Evolutionary conservation across 2,113 vertebrate genomes (phyloP).

Genomic region (Mastomys coucha): DNA sequence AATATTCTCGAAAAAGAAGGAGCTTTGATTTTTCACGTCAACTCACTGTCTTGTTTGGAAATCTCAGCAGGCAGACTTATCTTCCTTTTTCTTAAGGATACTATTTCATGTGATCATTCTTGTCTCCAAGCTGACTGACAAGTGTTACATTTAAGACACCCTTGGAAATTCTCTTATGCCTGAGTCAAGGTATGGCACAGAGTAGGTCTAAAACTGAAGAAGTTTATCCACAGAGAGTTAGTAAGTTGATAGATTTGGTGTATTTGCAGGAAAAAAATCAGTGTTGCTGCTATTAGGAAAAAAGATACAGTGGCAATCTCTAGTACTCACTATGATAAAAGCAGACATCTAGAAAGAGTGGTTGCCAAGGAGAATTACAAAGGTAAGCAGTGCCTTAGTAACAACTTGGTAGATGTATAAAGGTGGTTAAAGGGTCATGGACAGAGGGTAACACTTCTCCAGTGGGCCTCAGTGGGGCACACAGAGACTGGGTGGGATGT

Average conservation of each 20-base stretch:
- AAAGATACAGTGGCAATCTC: not conserved
- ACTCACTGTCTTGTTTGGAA: constrained; percentile 51
- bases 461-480: not conserved
- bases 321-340: not conserved
- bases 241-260: not conserved
- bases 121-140: constrained; percentile 53
- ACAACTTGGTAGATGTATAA: constrained; percentile 61
- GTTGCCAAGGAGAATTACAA: constrained; percentile 70
- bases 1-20: not conserved
- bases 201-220: not conserved
- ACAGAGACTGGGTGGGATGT: not conserved
- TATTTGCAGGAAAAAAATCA: not conserved
- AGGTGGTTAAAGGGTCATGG: constrained; percentile 34
- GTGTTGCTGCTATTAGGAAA: not conserved
- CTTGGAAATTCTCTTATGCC: not conserved
- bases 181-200: not conserved
- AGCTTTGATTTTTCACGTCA: not conserved
- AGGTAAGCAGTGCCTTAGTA: constrained; percentile 43
- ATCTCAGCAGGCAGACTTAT: constrained; percentile 48
- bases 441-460: constrained; percentile 24
- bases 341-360: not conserved
- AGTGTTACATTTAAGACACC: constrained; percentile 43
- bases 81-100: constrained; percentile 45
- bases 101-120: constrained; percentile 50
- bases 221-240: not conserved